phyloP scores from a whole-genome alignment of 2,113 vertebrate genomes.

The Brienomyrus brachyistius region DNA sequence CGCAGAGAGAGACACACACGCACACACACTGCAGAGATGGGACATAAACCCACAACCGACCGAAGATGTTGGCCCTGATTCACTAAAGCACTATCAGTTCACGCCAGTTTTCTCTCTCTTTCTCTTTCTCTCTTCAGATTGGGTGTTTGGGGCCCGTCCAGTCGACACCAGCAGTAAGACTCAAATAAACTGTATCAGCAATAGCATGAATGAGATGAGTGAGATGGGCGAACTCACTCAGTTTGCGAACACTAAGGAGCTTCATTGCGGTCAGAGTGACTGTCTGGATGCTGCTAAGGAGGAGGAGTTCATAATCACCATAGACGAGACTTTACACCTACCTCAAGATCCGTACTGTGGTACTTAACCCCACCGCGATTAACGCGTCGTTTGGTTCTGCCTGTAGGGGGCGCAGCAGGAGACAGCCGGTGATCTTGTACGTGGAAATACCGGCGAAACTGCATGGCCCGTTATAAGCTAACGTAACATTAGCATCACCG shows the following conservation, averaged over 20 bases:
- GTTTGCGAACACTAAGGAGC: conserved; percentile 42
- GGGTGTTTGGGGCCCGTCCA: conserved; percentile 60
- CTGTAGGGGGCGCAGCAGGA: not conserved
- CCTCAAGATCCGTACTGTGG: conserved; percentile 54
- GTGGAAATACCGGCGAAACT: not conserved
- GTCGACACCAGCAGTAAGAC: conserved; percentile 61
- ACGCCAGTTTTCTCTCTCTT: not conserved
- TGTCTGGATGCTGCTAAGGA: conserved; percentile 24
- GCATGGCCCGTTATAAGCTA: not conserved
- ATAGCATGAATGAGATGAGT: conserved; percentile 55
- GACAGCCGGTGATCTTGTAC: not conserved
- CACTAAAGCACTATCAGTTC: not conserved
- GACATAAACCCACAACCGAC: not conserved
- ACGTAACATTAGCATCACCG: not conserved
- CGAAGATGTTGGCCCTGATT: not conserved
- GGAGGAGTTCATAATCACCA: conserved; percentile 64
- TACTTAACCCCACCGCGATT: conserved; percentile 35
- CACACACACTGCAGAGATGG: not conserved
- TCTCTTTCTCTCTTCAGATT: conserved; percentile 53
- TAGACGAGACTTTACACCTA: conserved; percentile 56
- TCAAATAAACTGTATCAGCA: conserved; percentile 69
- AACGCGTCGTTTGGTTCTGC: not conserved
- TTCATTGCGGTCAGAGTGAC: conserved; percentile 42
- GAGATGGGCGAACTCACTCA: conserved; percentile 41
- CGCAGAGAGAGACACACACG: not conserved